A percentile compares a stretch with the other conserved stretches of the same genome.
These are phyloP conservation scores for Meteorus cinctellus DNA, from an alignment of 2,888 invertebrate genomes.

Conservation along the genomic window DNA sequence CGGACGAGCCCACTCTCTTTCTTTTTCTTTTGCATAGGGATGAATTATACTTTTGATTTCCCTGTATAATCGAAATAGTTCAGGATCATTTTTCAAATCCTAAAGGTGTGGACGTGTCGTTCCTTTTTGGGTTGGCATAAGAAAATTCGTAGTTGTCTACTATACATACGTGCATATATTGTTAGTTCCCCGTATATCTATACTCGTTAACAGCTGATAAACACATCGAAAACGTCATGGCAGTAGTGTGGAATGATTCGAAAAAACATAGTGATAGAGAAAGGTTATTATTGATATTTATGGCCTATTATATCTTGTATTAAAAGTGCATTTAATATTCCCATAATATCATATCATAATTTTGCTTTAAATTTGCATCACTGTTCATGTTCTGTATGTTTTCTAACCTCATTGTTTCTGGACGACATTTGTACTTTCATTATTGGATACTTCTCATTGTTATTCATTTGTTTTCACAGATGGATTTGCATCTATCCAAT, in stretches of 20 bases:
- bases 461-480: slow-evolving; percentile 72
- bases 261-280: slow-evolving; percentile 88
- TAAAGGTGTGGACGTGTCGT: background rate
- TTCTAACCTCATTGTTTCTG: slow-evolving; percentile 54
- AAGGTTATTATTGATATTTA: slow-evolving; percentile 74
- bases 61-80: too few species aligned
- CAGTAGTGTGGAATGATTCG: slow-evolving; percentile 79
- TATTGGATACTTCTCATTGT: background rate
- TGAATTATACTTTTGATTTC: too few species aligned
- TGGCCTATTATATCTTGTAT: background rate
- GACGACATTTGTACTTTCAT: slow-evolving; percentile 5
- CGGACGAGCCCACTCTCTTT: slow-evolving; percentile 73
- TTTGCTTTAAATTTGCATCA: background rate
- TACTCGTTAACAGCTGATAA: background rate
- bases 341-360: slow-evolving; percentile 16
- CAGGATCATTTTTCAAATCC: background rate
- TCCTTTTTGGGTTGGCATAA: background rate
- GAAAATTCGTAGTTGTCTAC: background rate
- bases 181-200: background rate
- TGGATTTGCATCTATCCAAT: slow-evolving; percentile 99
- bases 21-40: slow-evolving; percentile 34
- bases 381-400: slow-evolving; percentile 36
- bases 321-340: background rate
- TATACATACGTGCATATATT: background rate
- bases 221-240: slow-evolving; percentile 56